Conservation (phyloP, 1,140 invertebrate genomes). For the Cotesia glomerata region DNA sequence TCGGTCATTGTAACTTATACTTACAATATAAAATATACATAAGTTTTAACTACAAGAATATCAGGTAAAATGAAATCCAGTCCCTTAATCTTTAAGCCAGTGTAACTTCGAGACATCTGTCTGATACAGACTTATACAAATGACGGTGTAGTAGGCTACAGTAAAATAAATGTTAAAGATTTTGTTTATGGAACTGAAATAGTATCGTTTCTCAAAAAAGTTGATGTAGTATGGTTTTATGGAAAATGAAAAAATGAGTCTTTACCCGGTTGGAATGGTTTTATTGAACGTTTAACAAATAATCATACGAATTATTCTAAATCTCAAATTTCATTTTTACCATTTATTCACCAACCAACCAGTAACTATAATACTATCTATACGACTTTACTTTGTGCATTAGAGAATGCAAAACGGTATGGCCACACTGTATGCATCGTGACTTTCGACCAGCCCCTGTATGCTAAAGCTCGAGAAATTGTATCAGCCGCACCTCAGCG, state of each 20-base stretch:
- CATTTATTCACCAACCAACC: conserved; percentile 52
- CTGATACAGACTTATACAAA: not conserved
- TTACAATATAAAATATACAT: too few relatives aligned
- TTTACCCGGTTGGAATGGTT: conserved; percentile 41
- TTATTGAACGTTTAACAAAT: conserved; percentile 37
- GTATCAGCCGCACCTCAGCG: conserved; percentile 43
- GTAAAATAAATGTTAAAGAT: conserved; percentile 1
- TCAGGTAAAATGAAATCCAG: too few relatives aligned
- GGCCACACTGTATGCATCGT: conserved; percentile 35
- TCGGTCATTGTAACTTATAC: too few relatives aligned
- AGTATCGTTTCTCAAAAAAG: not conserved
- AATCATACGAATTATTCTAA: conserved; percentile 32
- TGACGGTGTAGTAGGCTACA: not conserved
- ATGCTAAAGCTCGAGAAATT: conserved; percentile 57
- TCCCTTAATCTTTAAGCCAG: too few relatives aligned
- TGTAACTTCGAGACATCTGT: too few relatives aligned
- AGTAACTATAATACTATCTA: conserved; percentile 44
- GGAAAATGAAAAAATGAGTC: conserved; percentile 5
- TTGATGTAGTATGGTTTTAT: conserved; percentile 17
- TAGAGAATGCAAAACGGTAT: conserved; percentile 38
- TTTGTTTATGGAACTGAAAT: conserved; percentile 3
- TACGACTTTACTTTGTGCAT: conserved; percentile 36
- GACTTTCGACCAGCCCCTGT: conserved; percentile 55
- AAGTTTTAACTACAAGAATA: too few relatives aligned
- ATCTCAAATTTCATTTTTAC: conserved; percentile 50